Base-by-base conservation (phyloP, 2,888 invertebrate species). In the Pollenia amentaria region DNA sequence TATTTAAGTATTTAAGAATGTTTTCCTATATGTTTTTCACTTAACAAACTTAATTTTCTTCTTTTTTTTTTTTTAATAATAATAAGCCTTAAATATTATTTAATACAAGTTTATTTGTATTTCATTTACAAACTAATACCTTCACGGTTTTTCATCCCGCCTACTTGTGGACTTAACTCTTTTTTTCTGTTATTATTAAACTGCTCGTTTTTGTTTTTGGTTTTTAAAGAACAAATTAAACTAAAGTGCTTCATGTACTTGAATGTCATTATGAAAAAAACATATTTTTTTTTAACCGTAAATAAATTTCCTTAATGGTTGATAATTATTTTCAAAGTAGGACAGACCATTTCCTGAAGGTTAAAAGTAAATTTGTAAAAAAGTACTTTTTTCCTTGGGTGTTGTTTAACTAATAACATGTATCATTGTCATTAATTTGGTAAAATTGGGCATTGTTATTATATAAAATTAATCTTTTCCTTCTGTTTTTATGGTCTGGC, bases 361-460 rank as follows among this genome's bases (percentile, higher is more conserved):
- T 11, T 21, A 38, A 57, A 57, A 7, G 29, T 57, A 3, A 57
- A 12, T 21, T 55, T 21, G 10, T 21, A n/a, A n/a, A n/a, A n/a
- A n/a, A n/a, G n/a, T n/a, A n/a, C n/a, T n/a, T n/a, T n/a, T n/a
- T n/a, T 11, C 6, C 4, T 44, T 72, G 16, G 14, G 40, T 53
- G 14, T 12, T 18, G 16, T 64, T 6, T 64, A 16, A 42, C 11
- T 60, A 73, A 46, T 14, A 38, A 16, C 29, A 57, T 46, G 46
- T n/a, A 44, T 73, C 57, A 46, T 46, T 57, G 29, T 46, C 11
- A 60, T 46, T 44, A 60, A 60, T 55, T 72, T 72, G 55, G 42
- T 42, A 10, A 21, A 70, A 16, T 57, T 72, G 21, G 55, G 72
- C 57, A 12, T 38, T 57, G 72, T 73, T 57, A 73, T 73, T 73